Percentiles rank a stretch among this genome's conserved stretches.
These are phyloP conservation scores for Aphis craccivora DNA, from an alignment of 1,140 invertebrate species.

Conservation along the genomic window DNA sequence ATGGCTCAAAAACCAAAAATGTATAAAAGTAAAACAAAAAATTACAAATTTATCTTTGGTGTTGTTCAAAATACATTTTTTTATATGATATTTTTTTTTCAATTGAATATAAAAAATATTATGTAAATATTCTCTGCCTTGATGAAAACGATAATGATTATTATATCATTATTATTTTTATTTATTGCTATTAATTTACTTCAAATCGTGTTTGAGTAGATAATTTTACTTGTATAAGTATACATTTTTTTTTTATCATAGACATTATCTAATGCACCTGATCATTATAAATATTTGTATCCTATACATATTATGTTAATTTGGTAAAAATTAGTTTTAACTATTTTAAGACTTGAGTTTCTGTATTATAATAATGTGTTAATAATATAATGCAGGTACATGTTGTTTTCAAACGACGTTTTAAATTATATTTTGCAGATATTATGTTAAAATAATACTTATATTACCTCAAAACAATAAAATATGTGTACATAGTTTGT, in stretches of 20 bases:
- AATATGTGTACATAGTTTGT: background rate
- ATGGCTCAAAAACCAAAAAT: no score
- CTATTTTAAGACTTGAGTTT: no score
- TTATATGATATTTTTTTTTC: no score
- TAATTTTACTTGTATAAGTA: no score
- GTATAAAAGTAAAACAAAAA: no score
- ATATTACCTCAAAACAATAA: background rate
- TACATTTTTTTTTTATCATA: background rate
- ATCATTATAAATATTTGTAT: background rate
- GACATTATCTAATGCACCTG: background rate
- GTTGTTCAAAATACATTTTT: no score
- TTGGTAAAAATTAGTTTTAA: background rate
- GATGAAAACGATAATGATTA: background rate
- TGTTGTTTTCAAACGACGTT: background rate
- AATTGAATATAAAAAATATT: no score
- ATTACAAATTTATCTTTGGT: no score
- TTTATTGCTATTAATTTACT: background rate
- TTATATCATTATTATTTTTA: background rate
- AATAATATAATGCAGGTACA: background rate
- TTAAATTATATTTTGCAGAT: background rate
- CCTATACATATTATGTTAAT: background rate
- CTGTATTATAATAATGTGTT: background rate
- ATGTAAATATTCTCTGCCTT: no score
- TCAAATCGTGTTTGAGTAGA: background rate
- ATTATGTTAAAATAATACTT: background rate